Evolutionary conservation across 92 coral and sea anemone genomes (phyloP), one percentile per base, ranked within the genome.

Genomic region (Parazoanthus atlanticus): DNA sequence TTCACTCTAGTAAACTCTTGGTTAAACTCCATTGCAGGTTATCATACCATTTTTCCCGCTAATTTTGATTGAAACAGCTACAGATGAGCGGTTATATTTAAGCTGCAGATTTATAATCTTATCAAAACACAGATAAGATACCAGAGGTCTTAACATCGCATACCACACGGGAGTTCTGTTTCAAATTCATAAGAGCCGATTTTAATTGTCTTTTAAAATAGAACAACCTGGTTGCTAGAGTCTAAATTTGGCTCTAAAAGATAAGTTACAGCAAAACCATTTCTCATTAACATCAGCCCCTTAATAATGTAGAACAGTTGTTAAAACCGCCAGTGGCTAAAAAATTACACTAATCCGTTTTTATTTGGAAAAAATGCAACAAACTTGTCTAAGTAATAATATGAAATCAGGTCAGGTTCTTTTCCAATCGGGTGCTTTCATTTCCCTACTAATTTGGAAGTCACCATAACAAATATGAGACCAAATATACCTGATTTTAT

Each of bases 11-110:
- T 28, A 30, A 43, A 28, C n/a, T 30, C 17, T 84, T 23, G 28
- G 23, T 70, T 46, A 43, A 70, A 41, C 36, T 38, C 29, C 65
- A 16, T 70, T 17, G 17, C 65, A 43, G 41, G 36, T 29, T 46
- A 84, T 30, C 33, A 19, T 13, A 43, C 30, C 12, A 21, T 69
- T 69, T 67, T 72, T 46, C 38, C 76, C 30, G 69, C 77, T 21
- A 30, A 6, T 30, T 84, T 47, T 41, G 43, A 31, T 23, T 19
- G 78, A 84, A 70, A 33, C 16, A 69, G 43, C 52, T 70, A 84
- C 87, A 84, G 87, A 67, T 70, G 87, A 8, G 65, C 11, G 11
- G 28, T 30, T 84, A n/a, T 17, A 40, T 70, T 71, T 31, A n/a
- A 70, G 73, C 40, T 84, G 38, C 61, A 40, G 64, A 19, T 40